Base-by-base conservation (phyloP, 2,888 invertebrate species). In the Dichetophora obliterata region DNA sequence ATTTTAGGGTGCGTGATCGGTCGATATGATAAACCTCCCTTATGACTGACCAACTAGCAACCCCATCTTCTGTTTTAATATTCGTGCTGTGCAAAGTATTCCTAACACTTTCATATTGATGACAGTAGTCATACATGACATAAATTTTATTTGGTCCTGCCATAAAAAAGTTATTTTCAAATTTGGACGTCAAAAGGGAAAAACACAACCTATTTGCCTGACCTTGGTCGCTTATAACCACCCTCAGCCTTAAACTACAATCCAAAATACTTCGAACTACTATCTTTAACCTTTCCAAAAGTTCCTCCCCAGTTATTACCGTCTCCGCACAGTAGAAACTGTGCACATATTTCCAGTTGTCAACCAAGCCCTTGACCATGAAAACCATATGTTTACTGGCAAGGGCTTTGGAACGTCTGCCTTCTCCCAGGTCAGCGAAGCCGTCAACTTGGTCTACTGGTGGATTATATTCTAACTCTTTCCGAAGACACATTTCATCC, bases 321-420 rank as follows among this genome's bases (percentile, higher is more conserved):
- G 48, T 48, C n/a, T 31, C 66, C 4, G 66, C 43, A 48, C 43
- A 66, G 24, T 66, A 66, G 22, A 66, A 66, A 43, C 66, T 66
- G 48, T 66, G 66, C 2, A 66, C 66, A n/a, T 66, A 66, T 14
- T 66, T 66, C 50, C 69, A 69, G 31, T 50, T 50, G 27, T 69
- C 69, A 5, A 69, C 24, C 43, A 52, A 22, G 24, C 69, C 69
- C 22, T 69, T 69, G 16, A 69, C 48, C 50, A 69, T 69, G 6
- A 50, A 50, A 14, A 69, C 68, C 24, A 48, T 37, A 3, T 48
- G n/a, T 43, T 24, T 68, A 24, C 48, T 68, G 24, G 68, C 68
- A 5, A 27, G 16, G 14, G 22, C 61, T 14, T 27, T 1, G 27
- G 3, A 3, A 14, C 50, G 50, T 14, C 50, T 31, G 3, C 50